Conservation (phyloP, 2,113 vertebrate species). For the Buteo buteo region DNA sequence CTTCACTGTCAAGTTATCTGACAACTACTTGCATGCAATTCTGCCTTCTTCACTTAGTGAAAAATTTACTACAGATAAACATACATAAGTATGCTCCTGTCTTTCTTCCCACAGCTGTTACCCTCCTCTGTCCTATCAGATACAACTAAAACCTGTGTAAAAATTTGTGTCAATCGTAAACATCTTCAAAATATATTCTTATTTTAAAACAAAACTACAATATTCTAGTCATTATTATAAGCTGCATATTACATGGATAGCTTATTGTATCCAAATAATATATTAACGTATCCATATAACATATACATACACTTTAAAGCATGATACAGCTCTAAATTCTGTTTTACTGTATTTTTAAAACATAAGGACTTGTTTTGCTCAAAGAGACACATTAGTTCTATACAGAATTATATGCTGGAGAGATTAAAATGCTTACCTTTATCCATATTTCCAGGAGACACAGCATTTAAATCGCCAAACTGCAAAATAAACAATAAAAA, state of each 20-base stretch:
- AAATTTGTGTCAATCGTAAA: background rate
- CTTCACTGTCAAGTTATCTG: background rate
- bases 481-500: conserved; percentile 67
- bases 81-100: background rate
- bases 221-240: background rate
- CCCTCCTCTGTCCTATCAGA: background rate
- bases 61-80: background rate
- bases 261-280: background rate
- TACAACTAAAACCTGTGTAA: background rate
- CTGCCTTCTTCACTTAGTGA: background rate
- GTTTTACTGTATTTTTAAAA: background rate
- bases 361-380: background rate
- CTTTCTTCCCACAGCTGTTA: background rate
- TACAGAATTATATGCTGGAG: background rate
- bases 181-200: background rate
- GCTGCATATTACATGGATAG: background rate
- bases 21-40: background rate
- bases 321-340: background rate
- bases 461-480: conserved; percentile 83
- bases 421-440: conserved; percentile 73
- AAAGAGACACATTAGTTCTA: background rate
- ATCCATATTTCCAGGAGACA: conserved; percentile 83
- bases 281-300: background rate
- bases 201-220: background rate
- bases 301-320: background rate